Evolutionary conservation across 2,797 vertebrate genomes (phyloP).

Genomic region (Valencia hispanica): DNA sequence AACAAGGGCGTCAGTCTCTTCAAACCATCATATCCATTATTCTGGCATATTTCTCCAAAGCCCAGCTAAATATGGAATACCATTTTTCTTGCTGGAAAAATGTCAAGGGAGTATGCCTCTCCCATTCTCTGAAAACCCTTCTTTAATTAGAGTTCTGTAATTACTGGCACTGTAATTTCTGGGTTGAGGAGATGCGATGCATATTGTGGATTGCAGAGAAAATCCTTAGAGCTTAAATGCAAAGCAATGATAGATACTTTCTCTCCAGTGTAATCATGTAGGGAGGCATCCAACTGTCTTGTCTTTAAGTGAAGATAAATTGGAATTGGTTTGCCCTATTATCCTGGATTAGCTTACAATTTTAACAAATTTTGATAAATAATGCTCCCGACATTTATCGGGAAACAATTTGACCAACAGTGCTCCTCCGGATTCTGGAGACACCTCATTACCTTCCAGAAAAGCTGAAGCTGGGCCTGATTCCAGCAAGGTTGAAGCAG

Average conservation of each 20-base stretch:
- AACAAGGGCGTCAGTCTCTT: constrained; percentile 48
- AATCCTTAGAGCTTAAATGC: constrained; percentile 64
- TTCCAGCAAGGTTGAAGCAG: constrained; percentile 57
- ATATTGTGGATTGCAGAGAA: constrained; percentile 54
- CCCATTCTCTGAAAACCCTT: constrained; percentile 64
- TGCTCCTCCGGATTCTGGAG: constrained; percentile 28
- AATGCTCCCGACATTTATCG: constrained; percentile 35
- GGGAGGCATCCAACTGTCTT: constrained; percentile 42
- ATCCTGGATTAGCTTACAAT: constrained; percentile 49
- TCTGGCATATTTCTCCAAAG: constrained; percentile 67
- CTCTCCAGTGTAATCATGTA: constrained; percentile 46
- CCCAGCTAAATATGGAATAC: constrained; percentile 73
- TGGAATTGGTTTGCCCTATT: constrained; percentile 53
- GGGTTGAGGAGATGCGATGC: constrained; percentile 69
- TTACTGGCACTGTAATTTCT: constrained; percentile 79
- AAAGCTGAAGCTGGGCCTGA: constrained; percentile 43
- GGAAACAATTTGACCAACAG: constrained; percentile 39
- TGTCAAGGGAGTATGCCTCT: constrained; percentile 75
- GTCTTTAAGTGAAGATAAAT: constrained; percentile 62
- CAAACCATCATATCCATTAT: constrained; percentile 66
- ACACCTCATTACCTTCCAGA: constrained; percentile 43
- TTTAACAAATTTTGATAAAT: constrained; percentile 52
- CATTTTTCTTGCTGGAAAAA: constrained; percentile 76
- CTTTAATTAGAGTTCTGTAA: constrained; percentile 82
- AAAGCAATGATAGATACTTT: constrained; percentile 50